Base-by-base conservation (phyloP, 2,888 invertebrate genomes). In the Carabus problematicus region DNA sequence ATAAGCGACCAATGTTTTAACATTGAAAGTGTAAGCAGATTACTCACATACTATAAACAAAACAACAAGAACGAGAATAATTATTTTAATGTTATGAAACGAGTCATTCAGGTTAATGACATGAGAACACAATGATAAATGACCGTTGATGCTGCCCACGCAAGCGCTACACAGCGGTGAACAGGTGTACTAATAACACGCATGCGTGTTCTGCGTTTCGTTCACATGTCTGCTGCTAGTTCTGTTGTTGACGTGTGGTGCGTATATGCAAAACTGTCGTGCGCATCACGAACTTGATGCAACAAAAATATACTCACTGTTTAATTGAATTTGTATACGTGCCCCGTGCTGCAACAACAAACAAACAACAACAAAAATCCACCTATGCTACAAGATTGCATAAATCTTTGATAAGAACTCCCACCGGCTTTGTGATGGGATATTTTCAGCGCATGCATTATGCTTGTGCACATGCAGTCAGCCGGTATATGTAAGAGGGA, bases 71-170 rank as follows among this genome's bases (percentile, higher is more conserved):
- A 45, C 14, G 7, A 14, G n/a, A 45, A 45, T 45, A 45, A 45
- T 45, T 45, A 45, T n/a, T 29, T 45, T 45, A 45, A 45, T 45
- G 7, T 45, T 45, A 45, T 45, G 45, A 45, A 45, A 45, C 14
- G 29, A 29, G 45, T 45, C 14, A 45, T 45, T 45, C n/a, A 14
- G 45, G 45, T 45, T 45, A 45, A 45, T 45, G 45, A 45, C 45
- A 45, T 14, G n/a, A 29, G 29, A 29, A 29, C 29, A 29, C 29
- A 14, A 12, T 45, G 45, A 45, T 45, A 45, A 45, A 45, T 45
- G 45, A 45, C 14, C 29, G 29, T 29, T 29, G 29, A 14, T 45
- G 45, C 14, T 45, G 45, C 45, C 45, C 45, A 45, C 45, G 45
- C 45, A n/a, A 6, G 45, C 29, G n/a, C 45, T 3, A 7, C 45